Evolutionary conservation across 2,888 invertebrate species (phyloP).

Genomic region (Aproaerema taeniolella): DNA sequence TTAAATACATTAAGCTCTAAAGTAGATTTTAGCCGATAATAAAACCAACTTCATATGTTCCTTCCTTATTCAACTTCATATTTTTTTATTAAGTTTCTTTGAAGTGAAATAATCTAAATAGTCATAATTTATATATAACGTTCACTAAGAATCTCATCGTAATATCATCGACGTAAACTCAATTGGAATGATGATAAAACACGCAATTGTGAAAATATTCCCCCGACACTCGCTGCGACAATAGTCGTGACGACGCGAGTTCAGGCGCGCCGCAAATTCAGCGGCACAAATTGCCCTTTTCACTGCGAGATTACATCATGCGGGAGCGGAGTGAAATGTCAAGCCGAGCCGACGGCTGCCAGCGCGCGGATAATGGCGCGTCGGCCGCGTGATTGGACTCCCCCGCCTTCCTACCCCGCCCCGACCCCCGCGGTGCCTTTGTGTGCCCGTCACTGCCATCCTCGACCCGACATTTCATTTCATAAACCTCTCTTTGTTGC

Average conservation of each 20-base stretch:
- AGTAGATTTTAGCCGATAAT: no score
- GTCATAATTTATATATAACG: no score
- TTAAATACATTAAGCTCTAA: no score
- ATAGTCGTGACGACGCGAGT: conserved; percentile 71
- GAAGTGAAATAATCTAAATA: no score
- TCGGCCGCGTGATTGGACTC: conserved; percentile 75
- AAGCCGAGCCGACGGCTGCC: conserved; percentile 77
- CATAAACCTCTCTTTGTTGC: conserved; percentile 79
- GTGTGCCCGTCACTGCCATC: conserved; percentile 70
- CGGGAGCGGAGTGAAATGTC: conserved; percentile 77
- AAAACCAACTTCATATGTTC: no score
- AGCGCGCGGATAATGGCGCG: conserved; percentile 78
- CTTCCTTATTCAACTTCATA: no score
- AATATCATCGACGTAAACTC: neutral
- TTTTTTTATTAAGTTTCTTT: no score
- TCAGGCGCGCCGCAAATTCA: conserved; percentile 74
- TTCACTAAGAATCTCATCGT: neutral
- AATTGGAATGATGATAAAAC: conserved; percentile 12
- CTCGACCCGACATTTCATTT: conserved; percentile 71
- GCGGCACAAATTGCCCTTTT: conserved; percentile 77
- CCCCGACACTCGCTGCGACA: conserved; percentile 39
- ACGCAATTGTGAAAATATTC: conserved; percentile 24
- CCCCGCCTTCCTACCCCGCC: conserved; percentile 38
- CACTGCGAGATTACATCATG: conserved; percentile 78
- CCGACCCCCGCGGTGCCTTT: conserved; percentile 60